phyloP scores from a whole-genome alignment of 1,140 invertebrate species.

The Leptonema lineaticorne region DNA sequence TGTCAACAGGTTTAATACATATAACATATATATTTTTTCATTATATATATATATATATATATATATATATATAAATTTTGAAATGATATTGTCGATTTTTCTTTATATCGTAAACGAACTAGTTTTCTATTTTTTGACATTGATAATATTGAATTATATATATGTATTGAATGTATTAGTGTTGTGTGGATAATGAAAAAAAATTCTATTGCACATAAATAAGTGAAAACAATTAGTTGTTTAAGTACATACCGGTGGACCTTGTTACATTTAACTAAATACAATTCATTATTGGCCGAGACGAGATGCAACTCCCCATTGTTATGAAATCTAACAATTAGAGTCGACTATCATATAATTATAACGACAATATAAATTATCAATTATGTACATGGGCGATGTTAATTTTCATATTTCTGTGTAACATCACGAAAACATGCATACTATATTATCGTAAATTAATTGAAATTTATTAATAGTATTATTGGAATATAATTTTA shows the following conservation, averaged over 20 bases:
- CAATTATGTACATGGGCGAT: neutral
- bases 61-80: neutral
- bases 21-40: no score
- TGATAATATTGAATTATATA: neutral
- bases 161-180: neutral
- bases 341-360: constrained; percentile 10
- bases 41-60: no score
- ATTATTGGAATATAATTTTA: neutral
- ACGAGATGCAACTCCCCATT: constrained; percentile 25
- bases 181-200: neutral
- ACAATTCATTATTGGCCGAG: constrained; percentile 30
- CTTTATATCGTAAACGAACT: no score
- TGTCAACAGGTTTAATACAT: no score
- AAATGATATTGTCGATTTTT: neutral
- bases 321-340: constrained; percentile 33
- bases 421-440: neutral
- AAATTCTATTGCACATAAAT: neutral
- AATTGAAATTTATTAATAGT: no score
- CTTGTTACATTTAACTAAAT: constrained; percentile 38
- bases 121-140: no score
- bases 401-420: neutral
- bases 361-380: neutral
- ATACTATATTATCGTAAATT: neutral
- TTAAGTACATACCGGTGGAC: constrained; percentile 17
- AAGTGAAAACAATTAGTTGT: neutral